Evolutionary conservation across 2,113 vertebrate species (phyloP), one percentile per base, ranked within the genome.

Genomic region (Anguilla japonica): DNA sequence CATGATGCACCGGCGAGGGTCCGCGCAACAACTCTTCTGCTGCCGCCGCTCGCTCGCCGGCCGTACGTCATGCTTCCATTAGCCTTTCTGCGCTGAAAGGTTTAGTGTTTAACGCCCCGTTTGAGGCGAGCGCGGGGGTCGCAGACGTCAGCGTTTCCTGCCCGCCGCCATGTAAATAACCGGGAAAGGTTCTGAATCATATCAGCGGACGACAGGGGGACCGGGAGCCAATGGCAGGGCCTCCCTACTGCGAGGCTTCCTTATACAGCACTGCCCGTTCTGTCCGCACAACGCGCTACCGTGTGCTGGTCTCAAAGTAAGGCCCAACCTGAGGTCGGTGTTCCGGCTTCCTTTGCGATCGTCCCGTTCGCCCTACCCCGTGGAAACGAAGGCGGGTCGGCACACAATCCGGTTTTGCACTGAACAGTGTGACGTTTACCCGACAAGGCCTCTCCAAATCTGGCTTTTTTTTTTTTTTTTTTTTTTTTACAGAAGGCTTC

Each of bases 111-210:
- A 83, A 83, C 56, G 6, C 41, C 46, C 26, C 41, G 34, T 34
- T 53, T 0, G 50, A 53, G 5, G n/a, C 71, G 26, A 53, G 14
- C 46, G 15, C 34, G 8, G 34, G 57, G 50, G 3, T 0, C 40
- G 43, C 56, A 34, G 56, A 43, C n/a, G 11, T 83, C 82, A 29
- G 71, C 71, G 29, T 2, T 75, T 75, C 71, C n/a, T 75, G 20
- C 40, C 56, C 53, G 14, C 15, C 57, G 82, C 50, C 82, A 22
- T 60, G 82, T 60, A 83, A 60, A 83, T 83, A 83, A 40, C 82
- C 53, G 63, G 2, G 53, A 7, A 15, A 57, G 46, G 46, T 43
- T 41, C 41, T 20, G 26, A 46, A 39, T 82, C 40, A 82, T 39
- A 14, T 5, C 20, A 41, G 34, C 5, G 41, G 40, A 14, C 46